Base-by-base conservation (phyloP, 2,113 vertebrate genomes). In the Semicossyphus pulcher region DNA sequence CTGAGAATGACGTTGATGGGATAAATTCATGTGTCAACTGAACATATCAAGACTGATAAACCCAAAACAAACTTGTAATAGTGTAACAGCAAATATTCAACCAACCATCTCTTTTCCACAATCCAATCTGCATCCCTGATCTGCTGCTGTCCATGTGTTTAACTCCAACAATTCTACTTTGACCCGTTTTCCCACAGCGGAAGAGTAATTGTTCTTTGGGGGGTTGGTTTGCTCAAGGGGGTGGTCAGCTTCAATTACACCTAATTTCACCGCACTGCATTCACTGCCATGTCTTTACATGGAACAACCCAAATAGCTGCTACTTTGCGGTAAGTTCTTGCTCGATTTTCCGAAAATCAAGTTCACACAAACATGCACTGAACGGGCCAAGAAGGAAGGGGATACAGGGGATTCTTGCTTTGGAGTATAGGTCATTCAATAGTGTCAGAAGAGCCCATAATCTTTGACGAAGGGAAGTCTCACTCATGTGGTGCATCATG, bases 241-340 rank as follows among this genome's bases (percentile, higher is more conserved):
- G 23, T 51, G 53, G 56, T 80, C 61, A 65, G 68, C 26, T 84
- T 78, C 34, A 51, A 77, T 89, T 85, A 81, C 66, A 59, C 73
- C 65, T 86, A 37, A 83, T 87, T 89, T 81, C 28, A 72, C 71
- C 47, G 56, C 12, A 25, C 65, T 41, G 65, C 65, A 84, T 84
- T 90, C 71, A 56, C 76, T 65, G 59, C 60, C 76, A 78, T 84
- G 77, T 70, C 75, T 86, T 77, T 74, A 65, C 78, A 48, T 74
- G 31, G 42, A 75, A 52, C 53, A 68, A 32, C n/a, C 49, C 41
- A 80, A 70, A 45, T 31, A 58, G 62, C 15, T 10, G 28, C 61
- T 79, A 8, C 9, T 72, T 84, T 81, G 59, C n/a, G 63, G 83
- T 80, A 63, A 54, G 65, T 64, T 62, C 57, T 23, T 28, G 52